These are phyloP conservation scores for Athripsodes cinereus DNA, from an alignment of 2,888 invertebrate species.

Conservation along the genomic window DNA sequence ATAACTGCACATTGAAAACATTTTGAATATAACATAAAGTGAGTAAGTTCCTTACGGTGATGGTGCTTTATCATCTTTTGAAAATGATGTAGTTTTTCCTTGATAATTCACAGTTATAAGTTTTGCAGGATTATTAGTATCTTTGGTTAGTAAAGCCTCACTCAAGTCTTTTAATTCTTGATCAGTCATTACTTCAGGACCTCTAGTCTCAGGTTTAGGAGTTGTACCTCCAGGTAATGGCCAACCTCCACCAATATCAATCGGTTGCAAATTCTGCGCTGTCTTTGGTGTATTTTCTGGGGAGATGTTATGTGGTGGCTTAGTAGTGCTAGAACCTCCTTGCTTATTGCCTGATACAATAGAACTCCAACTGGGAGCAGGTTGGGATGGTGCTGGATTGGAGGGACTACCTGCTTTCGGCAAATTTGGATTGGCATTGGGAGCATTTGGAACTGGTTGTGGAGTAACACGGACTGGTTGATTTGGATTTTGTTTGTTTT, in stretches of 20 bases:
- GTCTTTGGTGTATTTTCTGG: conserved; percentile 27
- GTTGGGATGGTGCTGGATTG: conserved; percentile 1
- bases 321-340: conserved; percentile 1
- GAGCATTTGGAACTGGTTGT: not conserved
- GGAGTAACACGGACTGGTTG: no score
- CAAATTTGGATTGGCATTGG: conserved; percentile 9
- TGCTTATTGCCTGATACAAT: conserved; percentile 36
- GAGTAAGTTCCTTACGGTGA: conserved; percentile 58
- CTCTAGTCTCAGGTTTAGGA: not conserved
- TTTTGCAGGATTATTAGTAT: conserved; percentile 66
- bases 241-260: conserved; percentile 9
- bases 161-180: conserved; percentile 61
- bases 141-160: conserved; percentile 65
- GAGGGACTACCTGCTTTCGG: conserved; percentile 7
- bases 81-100: conserved; percentile 65
- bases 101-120: conserved; percentile 68
- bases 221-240: not conserved
- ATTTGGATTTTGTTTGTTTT: not conserved
- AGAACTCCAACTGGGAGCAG: conserved; percentile 37
- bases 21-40: not conserved
- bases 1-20: not conserved
- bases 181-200: conserved; percentile 48
- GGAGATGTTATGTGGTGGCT: conserved; percentile 1
- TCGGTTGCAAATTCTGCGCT: conserved; percentile 9
- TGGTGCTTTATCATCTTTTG: conserved; percentile 65